These are phyloP conservation scores for Philonicus albiceps DNA, from an alignment of 2,888 invertebrate genomes.

Conservation along the genomic window DNA sequence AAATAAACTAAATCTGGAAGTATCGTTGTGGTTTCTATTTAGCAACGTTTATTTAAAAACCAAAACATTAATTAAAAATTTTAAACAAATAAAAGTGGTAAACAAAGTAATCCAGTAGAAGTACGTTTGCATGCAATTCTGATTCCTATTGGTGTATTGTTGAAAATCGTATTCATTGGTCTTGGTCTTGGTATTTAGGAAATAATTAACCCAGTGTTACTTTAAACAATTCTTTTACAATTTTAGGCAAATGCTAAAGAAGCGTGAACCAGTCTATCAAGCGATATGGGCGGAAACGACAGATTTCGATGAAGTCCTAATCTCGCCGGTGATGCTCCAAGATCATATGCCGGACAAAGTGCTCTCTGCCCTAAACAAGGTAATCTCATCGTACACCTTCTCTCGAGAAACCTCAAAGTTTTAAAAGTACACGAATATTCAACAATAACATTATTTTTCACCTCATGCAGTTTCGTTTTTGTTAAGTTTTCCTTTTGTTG, in stretches of 20 bases:
- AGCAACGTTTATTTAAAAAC: neutral
- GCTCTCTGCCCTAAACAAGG: conserved; percentile 83
- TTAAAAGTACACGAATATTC: conserved; percentile 1
- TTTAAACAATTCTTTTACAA: neutral
- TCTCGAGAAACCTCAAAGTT: neutral
- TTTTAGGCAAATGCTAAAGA: conserved; percentile 72
- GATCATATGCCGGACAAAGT: conserved; percentile 92
- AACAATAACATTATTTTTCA: conserved; percentile 1
- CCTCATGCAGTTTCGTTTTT: neutral
- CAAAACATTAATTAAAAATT: neutral
- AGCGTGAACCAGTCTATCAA: conserved; percentile 82
- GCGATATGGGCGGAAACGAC: conserved; percentile 86
- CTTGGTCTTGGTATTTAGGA: neutral
- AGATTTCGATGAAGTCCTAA: conserved; percentile 86
- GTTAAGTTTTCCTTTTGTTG: conserved; percentile 20
- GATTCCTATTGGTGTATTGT: neutral
- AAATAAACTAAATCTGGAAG: neutral
- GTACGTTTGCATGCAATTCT: neutral
- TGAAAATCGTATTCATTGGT: neutral
- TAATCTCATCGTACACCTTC: conserved; percentile 63
- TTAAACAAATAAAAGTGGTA: neutral
- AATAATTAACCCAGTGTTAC: neutral
- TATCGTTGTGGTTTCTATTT: neutral
- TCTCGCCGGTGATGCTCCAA: conserved; percentile 88
- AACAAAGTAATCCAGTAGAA: neutral